These are phyloP conservation scores for Corella eumyota DNA, from an alignment of 23 tunicate species.

Conservation along the genomic window DNA sequence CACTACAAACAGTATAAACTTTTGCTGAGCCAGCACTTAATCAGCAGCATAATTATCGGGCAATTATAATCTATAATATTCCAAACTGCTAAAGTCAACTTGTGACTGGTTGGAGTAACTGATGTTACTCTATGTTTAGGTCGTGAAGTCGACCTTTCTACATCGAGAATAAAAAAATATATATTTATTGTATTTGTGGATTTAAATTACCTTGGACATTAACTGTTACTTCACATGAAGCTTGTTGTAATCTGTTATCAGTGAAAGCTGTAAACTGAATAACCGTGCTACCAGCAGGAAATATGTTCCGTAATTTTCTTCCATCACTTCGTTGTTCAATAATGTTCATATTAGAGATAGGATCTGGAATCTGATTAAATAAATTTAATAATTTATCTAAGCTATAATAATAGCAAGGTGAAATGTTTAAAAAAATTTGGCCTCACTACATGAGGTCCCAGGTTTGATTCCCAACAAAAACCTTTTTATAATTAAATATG, in stretches of 20 bases:
- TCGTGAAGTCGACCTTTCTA: too few relatives aligned
- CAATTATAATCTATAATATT: too few relatives aligned
- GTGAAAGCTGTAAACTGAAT: conserved; percentile 23
- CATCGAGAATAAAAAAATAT: too few relatives aligned
- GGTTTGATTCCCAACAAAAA: not conserved
- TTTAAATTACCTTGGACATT: conserved; percentile 17
- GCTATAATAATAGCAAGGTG: not conserved
- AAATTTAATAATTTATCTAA: not conserved
- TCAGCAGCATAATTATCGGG: too few relatives aligned
- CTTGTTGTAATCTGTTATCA: conserved; percentile 6
- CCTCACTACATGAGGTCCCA: too few relatives aligned
- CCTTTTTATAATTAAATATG: too few relatives aligned
- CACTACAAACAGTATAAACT: too few relatives aligned
- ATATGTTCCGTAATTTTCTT: conserved; percentile 9
- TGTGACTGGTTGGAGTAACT: too few relatives aligned
- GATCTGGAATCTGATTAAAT: conserved; percentile 1
- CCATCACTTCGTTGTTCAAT: conserved; percentile 33
- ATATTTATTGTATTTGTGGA: too few relatives aligned
- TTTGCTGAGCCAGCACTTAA: too few relatives aligned
- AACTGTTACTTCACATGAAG: conserved; percentile 22
- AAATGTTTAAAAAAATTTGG: not conserved
- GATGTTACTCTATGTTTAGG: too few relatives aligned
- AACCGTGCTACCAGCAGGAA: conserved; percentile 32
- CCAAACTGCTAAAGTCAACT: too few relatives aligned
- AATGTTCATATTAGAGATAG: conserved; percentile 27